These are phyloP conservation scores for Propithecus coquereli DNA, from an alignment of 2,113 vertebrate species.

Conservation along the genomic window DNA sequence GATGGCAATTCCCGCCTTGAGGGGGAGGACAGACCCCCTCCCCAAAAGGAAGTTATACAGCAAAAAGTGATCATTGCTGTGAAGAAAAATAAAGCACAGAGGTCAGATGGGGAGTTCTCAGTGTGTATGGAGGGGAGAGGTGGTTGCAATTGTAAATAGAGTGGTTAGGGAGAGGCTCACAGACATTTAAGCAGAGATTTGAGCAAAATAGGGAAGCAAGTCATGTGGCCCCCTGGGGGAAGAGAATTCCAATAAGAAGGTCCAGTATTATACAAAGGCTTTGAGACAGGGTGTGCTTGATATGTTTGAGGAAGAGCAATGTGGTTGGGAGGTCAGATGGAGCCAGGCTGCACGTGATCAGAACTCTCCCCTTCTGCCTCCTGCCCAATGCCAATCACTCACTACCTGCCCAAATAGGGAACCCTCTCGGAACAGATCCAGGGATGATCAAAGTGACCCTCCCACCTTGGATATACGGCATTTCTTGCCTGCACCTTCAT, in stretches of 20 bases:
- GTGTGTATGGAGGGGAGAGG: accelerated
- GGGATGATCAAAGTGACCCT: not conserved
- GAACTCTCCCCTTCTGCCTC: accelerated
- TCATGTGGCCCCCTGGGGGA: accelerated
- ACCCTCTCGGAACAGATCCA: not conserved
- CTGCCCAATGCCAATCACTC: not conserved
- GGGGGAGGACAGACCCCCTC: not conserved
- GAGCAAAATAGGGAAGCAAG: not conserved
- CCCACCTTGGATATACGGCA: not conserved
- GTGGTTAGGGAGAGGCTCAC: not conserved
- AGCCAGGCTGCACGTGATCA: not conserved
- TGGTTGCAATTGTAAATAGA: not conserved
- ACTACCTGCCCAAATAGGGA: not conserved
- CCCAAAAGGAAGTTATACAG: not conserved
- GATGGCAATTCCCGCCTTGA: not conserved
- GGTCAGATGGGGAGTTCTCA: not conserved
- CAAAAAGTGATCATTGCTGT: not conserved
- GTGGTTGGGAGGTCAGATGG: accelerated
- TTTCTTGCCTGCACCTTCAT: not conserved
- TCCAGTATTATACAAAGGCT: not conserved
- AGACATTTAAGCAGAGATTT: not conserved
- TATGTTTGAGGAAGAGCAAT: accelerated
- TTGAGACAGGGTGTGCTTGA: not conserved
- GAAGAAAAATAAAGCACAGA: not conserved
- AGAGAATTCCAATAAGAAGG: not conserved